Percentiles rank a stretch among this genome's conserved stretches.
These are phyloP conservation scores for Chironomus riparius DNA, from an alignment of 2,888 invertebrate species.

Conservation along the genomic window DNA sequence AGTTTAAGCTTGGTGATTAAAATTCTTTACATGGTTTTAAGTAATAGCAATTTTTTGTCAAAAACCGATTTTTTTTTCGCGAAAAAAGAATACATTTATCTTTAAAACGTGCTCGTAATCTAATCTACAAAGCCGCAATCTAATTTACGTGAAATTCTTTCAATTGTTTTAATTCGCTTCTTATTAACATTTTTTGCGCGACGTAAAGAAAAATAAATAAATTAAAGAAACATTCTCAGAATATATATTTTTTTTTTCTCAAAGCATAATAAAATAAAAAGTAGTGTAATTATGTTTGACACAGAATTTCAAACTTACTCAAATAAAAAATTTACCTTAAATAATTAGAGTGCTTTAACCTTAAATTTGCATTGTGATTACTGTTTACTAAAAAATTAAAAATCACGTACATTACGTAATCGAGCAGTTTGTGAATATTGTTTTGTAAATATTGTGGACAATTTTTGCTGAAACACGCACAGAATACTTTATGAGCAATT, in stretches of 20 bases:
- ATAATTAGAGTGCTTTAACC: too few species aligned
- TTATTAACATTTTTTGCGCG: neutral
- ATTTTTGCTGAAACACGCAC: too few species aligned
- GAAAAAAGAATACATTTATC: neutral
- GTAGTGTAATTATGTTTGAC: neutral
- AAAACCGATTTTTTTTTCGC: too few species aligned
- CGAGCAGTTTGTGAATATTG: too few species aligned
- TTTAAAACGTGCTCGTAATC: conserved; percentile 17
- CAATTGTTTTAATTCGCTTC: neutral
- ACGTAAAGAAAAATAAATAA: neutral
- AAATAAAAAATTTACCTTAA: neutral
- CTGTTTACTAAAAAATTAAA: too few species aligned
- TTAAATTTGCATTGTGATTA: too few species aligned
- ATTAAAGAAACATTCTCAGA: neutral
- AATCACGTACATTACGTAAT: too few species aligned
- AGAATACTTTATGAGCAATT: too few species aligned
- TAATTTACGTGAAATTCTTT: conserved; percentile 3
- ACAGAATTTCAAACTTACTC: neutral
- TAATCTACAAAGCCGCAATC: conserved; percentile 17
- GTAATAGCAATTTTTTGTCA: too few species aligned
- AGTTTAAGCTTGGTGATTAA: too few species aligned
- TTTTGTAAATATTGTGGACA: too few species aligned
- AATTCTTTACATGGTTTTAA: too few species aligned
- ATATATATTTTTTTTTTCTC: neutral
- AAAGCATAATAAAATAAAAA: neutral